Evolutionary conservation across 2,888 invertebrate species (phyloP).

Genomic region (Athalia rosae): DNA sequence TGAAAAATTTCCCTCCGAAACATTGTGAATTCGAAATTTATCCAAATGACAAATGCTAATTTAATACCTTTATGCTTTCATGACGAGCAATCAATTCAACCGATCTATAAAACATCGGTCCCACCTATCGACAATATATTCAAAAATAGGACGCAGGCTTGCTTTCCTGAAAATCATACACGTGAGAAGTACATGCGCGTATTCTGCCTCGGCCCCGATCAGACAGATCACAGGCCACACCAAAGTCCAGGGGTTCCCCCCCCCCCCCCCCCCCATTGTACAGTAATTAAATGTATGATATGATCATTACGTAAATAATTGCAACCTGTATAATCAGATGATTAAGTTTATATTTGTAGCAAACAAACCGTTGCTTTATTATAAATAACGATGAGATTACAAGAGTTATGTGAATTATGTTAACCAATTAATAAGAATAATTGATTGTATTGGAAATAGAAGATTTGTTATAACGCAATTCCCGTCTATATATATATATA

Average conservation of each 20-base stretch:
- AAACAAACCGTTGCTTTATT: conserved; percentile 1
- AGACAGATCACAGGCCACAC: background rate
- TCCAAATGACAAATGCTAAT: no score
- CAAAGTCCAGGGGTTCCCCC: background rate
- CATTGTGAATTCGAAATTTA: no score
- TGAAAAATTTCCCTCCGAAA: background rate
- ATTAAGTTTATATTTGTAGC: conserved; percentile 17
- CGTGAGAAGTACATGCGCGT: conserved; percentile 4
- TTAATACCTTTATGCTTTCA: no score
- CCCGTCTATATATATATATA: background rate
- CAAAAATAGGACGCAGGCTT: background rate
- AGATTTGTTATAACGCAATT: background rate
- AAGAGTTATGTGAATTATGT: conserved; percentile 4
- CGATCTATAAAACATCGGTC: background rate
- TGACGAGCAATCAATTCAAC: background rate
- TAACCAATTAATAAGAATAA: conserved; percentile 10
- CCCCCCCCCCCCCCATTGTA: no score
- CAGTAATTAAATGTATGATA: conserved; percentile 10
- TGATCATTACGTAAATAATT: conserved; percentile 16
- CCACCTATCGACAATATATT: background rate
- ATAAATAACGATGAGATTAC: background rate
- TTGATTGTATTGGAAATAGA: conserved; percentile 28
- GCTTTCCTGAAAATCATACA: conserved; percentile 6
- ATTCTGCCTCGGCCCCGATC: background rate
- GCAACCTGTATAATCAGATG: background rate